A percentile compares a stretch with the other conserved stretches of the same genome.
phyloP scores from a whole-genome alignment of 2,113 vertebrate species.

The Notothenia coriiceps region DNA sequence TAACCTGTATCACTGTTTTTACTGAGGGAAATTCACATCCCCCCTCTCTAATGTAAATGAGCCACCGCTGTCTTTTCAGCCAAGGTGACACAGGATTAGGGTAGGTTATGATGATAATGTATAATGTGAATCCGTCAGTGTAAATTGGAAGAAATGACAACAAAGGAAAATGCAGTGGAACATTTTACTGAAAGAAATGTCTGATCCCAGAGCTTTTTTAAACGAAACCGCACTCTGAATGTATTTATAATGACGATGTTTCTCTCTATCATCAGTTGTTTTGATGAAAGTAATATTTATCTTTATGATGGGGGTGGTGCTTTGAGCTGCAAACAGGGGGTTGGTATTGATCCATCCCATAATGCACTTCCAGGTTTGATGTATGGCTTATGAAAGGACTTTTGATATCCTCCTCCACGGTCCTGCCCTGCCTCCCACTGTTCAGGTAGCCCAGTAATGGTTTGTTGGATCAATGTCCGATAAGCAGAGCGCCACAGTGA shows the following conservation, averaged over 20 bases:
- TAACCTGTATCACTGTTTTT: conserved; percentile 23
- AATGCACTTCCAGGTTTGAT: conserved; percentile 54
- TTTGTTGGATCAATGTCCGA: conserved; percentile 63
- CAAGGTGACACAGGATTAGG: conserved; percentile 46
- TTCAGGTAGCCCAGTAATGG: conserved; percentile 45
- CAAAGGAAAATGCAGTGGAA: conserved; percentile 10
- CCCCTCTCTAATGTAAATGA: conserved; percentile 38
- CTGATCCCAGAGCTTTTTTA: neutral
- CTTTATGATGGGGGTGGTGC: neutral
- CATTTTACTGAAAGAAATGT: neutral
- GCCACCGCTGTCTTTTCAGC: conserved; percentile 34
- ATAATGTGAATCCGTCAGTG: conserved; percentile 2
- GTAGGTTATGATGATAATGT: conserved; percentile 12
- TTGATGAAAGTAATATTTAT: conserved; percentile 37
- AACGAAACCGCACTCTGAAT: neutral
- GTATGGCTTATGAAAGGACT: conserved; percentile 52
- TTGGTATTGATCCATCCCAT: conserved; percentile 65
- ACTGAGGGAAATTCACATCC: conserved; percentile 12
- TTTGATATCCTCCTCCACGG: conserved; percentile 47
- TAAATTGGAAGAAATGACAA: conserved; percentile 19
- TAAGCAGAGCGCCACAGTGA: conserved; percentile 42
- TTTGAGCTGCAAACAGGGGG: conserved; percentile 26
- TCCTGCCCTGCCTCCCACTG: conserved; percentile 24
- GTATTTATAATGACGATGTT: neutral
- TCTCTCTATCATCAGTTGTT: conserved; percentile 9